Evolutionary conservation across 1,140 invertebrate genomes (phyloP), one percentile per base, ranked within the genome.

Genomic region (Teleogryllus occipitalis): DNA sequence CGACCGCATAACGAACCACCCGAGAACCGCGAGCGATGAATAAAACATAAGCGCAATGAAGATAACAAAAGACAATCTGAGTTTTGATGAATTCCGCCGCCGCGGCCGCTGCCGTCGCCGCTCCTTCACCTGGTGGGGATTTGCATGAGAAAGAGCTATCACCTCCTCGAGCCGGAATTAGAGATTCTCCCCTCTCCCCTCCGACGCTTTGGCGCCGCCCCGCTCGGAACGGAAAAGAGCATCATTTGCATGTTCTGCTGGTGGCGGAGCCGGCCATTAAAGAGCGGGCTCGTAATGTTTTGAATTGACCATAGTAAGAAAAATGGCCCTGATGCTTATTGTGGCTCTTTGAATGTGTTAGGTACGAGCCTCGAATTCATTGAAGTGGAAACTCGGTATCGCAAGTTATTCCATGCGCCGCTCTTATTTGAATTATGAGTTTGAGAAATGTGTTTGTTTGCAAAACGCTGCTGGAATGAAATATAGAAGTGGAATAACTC

Each of bases 41-140:
- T 65, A 65, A 65, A 65, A 65, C 54, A 65, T 65, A 10, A 18
- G 54, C 54, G 54, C 54, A 65, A 65, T 18, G 54, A 65, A 65
- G 54, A 65, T 65, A 65, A 65, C 54, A 65, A 65, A 65, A 65
- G 54, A 65, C 54, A 65, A 65, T 65, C 54, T 65, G 54, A 65
- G 54, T 65, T 65, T 65, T 65, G 54, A 65, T 65, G 54, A 65
- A 65, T 65, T 65, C 54, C 54, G 18, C 54, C 54, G 18, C 18
- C 18, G 18, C 18, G 54, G 54, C 54, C 18, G 54, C 54, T 10
- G 18, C 10, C 54, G 18, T 10, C 54, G 54, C 54, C 18, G 54
- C 54, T 18, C 10, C 54, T 65, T 65, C 54, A 65, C 54, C 54
- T 65, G 54, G 54, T 18, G 10, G 7, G 54, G 54, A 65, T 65